Conservation (phyloP, 2,888 invertebrate genomes). For the Pristionchus arcanus region DNA sequence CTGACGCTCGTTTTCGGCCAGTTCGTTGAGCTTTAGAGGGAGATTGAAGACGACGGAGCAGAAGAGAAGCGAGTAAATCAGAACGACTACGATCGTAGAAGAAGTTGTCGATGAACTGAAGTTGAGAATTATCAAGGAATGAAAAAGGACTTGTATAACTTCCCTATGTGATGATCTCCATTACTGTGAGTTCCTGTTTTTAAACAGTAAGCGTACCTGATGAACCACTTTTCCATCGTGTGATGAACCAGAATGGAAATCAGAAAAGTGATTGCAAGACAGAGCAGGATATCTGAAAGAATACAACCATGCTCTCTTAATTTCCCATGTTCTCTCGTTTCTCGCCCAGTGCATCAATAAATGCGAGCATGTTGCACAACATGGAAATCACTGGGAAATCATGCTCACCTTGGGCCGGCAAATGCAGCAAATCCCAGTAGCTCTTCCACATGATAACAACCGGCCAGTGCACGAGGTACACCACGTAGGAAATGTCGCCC, state of each 20-base stretch:
- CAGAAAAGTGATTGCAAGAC: constrained; percentile 4
- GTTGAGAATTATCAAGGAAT: not conserved
- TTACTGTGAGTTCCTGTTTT: too few relatives aligned
- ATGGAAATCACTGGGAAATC: not conserved
- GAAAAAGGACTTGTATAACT: too few relatives aligned
- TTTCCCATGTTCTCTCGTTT: too few relatives aligned
- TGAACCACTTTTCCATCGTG: constrained; percentile 23
- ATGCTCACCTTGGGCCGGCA: not conserved
- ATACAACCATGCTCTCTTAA: not conserved
- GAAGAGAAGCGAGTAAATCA: not conserved
- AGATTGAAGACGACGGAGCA: not conserved
- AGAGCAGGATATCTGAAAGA: not conserved
- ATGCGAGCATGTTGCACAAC: too few relatives aligned
- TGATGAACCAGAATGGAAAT: constrained; percentile 10
- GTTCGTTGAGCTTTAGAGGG: not conserved
- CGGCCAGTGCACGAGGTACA: constrained; percentile 42
- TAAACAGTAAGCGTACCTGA: not conserved
- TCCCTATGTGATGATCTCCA: too few relatives aligned
- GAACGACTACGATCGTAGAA: not conserved
- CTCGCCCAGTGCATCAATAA: too few relatives aligned
- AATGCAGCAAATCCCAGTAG: not conserved
- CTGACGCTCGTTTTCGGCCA: not conserved
- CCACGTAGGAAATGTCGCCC: constrained; percentile 41
- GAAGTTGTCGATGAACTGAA: not conserved
- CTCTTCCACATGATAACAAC: constrained; percentile 37